Percentiles rank a stretch among this genome's conserved stretches.
Evolutionary conservation across 2,888 invertebrate species (phyloP).

Genomic region (Microlaimidae sp.): DNA sequence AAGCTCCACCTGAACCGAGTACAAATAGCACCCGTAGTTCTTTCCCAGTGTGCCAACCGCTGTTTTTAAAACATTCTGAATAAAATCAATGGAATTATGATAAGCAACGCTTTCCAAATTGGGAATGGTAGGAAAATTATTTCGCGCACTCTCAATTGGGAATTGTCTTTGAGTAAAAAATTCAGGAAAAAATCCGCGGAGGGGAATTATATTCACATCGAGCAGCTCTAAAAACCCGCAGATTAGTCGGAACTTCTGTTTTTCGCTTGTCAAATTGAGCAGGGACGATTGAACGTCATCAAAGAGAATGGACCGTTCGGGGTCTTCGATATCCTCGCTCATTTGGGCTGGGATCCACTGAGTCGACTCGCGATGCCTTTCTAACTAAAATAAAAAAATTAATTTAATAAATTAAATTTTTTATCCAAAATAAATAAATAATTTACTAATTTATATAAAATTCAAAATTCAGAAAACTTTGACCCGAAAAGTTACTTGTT

Average conservation of each 20-base stretch:
- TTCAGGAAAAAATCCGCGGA: no score
- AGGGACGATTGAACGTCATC: slow-evolving; percentile 35
- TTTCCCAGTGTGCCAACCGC: background rate
- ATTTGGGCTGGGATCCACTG: background rate
- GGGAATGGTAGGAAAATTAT: background rate
- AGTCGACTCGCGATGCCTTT: background rate
- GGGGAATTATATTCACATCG: no score
- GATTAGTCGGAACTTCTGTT: background rate
- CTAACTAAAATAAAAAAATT: no score
- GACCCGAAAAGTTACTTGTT: no score
- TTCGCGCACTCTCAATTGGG: background rate
- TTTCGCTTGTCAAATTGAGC: slow-evolving; percentile 16
- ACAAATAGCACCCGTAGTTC: background rate
- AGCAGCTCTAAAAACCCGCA: no score
- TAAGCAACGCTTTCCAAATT: background rate
- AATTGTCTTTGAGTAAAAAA: no score
- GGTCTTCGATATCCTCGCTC: slow-evolving; percentile 30
- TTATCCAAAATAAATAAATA: no score
- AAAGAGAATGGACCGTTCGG: slow-evolving; percentile 36
- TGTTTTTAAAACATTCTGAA: no score
- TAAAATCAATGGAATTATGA: no score
- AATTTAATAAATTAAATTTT: no score
- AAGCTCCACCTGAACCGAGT: background rate
- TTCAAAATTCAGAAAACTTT: no score
- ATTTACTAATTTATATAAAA: no score